Conservation (phyloP, 1,140 invertebrate genomes). For the Danaus melanippus region DNA sequence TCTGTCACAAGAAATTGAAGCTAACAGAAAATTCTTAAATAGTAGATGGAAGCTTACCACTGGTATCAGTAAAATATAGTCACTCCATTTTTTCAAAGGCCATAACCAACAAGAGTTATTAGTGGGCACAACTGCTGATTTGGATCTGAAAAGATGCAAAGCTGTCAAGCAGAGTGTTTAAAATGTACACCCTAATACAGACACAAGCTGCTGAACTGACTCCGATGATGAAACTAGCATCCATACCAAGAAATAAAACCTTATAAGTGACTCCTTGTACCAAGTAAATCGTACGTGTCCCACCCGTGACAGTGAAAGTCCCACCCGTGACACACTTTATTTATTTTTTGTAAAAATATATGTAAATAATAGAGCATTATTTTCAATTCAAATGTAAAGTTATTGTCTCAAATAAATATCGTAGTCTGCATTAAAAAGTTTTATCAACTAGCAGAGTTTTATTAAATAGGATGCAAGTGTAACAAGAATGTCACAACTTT, state of each 20-base stretch:
- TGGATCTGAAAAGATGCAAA: too few relatives aligned
- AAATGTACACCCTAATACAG: too few relatives aligned
- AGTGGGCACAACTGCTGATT: too few relatives aligned
- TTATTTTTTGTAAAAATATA: constrained; percentile 3
- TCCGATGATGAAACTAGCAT: constrained; percentile 6
- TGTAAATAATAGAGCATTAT: background rate
- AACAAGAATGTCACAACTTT: constrained; percentile 3
- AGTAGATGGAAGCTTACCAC: too few relatives aligned
- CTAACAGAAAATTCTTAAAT: too few relatives aligned
- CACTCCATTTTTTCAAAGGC: too few relatives aligned
- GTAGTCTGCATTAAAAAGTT: constrained; percentile 2
- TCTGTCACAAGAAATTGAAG: too few relatives aligned
- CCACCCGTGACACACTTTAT: constrained; percentile 3
- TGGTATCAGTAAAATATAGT: too few relatives aligned
- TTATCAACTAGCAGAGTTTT: background rate
- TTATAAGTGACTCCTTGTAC: constrained; percentile 1
- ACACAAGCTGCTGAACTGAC: too few relatives aligned
- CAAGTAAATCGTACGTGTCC: constrained; percentile 2
- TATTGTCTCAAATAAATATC: constrained; percentile 2
- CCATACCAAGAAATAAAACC: background rate
- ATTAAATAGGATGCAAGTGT: background rate
- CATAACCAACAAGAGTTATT: too few relatives aligned
- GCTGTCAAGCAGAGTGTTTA: too few relatives aligned
- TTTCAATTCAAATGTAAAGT: constrained; percentile 1
- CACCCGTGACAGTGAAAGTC: constrained; percentile 4